Evolutionary conservation across 2,888 invertebrate genomes (phyloP).

Genomic region (Drosophila ezoana): DNA sequence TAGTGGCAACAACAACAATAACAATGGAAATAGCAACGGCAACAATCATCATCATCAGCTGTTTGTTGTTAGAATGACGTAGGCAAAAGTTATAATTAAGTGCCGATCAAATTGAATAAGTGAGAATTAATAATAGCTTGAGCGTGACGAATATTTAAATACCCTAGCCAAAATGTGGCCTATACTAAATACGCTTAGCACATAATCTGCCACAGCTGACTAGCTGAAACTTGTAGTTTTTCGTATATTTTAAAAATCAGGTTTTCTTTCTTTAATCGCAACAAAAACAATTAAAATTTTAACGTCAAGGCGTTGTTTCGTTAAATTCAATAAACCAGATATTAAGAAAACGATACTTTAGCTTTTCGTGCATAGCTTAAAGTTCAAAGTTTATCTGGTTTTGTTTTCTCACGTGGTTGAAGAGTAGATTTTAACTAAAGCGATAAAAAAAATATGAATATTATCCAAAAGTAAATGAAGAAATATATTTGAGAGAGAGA

Average conservation of each 20-base stretch:
- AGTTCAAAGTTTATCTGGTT: background rate
- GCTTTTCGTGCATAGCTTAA: background rate
- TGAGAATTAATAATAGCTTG: constrained; percentile 33
- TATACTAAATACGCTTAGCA: constrained; percentile 15
- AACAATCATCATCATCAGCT: constrained; percentile 56
- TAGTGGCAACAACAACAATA: constrained; percentile 21
- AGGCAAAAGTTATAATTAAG: constrained; percentile 73
- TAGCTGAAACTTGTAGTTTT: background rate
- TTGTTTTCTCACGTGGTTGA: background rate
- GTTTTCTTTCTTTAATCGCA: constrained; percentile 8
- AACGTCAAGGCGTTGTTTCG: constrained; percentile 14
- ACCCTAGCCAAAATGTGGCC: constrained; percentile 33
- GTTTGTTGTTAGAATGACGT: constrained; percentile 59
- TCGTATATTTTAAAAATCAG: constrained; percentile 6
- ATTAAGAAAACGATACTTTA: constrained; percentile 19
- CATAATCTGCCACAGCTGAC: constrained; percentile 14
- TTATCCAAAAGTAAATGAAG: background rate
- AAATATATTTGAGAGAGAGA: too few relatives aligned
- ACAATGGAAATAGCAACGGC: constrained; percentile 30
- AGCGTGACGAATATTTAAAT: constrained; percentile 57
- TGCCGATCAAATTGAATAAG: constrained; percentile 70
- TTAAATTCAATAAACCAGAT: constrained; percentile 20
- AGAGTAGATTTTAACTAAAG: background rate
- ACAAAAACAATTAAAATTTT: constrained; percentile 7
- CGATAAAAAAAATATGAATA: background rate